Evolutionary conservation across 2,888 invertebrate species (phyloP).

Genomic region (Rhagonycha lutea): DNA sequence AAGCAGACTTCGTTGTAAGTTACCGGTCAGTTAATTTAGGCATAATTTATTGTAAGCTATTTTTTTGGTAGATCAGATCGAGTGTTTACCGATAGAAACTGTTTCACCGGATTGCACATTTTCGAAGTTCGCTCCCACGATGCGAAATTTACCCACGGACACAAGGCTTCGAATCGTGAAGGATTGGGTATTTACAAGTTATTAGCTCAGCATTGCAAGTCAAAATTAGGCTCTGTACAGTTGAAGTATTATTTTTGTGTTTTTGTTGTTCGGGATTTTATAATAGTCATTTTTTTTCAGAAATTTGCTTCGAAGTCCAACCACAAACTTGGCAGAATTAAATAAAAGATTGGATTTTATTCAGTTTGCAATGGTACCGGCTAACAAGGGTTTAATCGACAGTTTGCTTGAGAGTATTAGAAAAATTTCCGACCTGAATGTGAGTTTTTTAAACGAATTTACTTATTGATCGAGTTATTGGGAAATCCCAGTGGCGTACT

Average conservation of each 20-base stretch:
- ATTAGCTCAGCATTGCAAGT: slow-evolving; percentile 67
- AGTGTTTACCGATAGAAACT: slow-evolving; percentile 72
- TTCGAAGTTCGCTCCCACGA: slow-evolving; percentile 75
- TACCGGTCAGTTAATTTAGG: neutral
- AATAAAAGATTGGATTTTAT: slow-evolving; percentile 71
- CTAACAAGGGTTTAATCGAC: slow-evolving; percentile 65
- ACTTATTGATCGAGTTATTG: neutral
- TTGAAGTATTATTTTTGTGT: slow-evolving; percentile 59
- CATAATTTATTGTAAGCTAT: neutral
- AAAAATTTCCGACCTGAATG: slow-evolving; percentile 66
- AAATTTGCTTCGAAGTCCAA: slow-evolving; percentile 72
- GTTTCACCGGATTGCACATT: slow-evolving; percentile 76
- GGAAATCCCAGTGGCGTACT: neutral
- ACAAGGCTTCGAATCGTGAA: slow-evolving; percentile 63
- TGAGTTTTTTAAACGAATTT: slow-evolving; percentile 47
- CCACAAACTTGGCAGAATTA: slow-evolving; percentile 63
- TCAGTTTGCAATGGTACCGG: slow-evolving; percentile 66
- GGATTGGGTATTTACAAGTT: slow-evolving; percentile 75
- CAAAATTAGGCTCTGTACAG: slow-evolving; percentile 66
- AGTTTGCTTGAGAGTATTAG: slow-evolving; percentile 66
- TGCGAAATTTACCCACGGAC: slow-evolving; percentile 72
- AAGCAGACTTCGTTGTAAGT: slow-evolving; percentile 67
- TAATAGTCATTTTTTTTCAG: slow-evolving; percentile 51
- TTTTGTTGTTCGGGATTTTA: neutral
- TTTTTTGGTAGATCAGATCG: slow-evolving; percentile 62